A percentile compares a stretch with the other conserved stretches of the same genome.
phyloP scores from a whole-genome alignment of 2,888 invertebrate species.

The Pheosia tremula region DNA sequence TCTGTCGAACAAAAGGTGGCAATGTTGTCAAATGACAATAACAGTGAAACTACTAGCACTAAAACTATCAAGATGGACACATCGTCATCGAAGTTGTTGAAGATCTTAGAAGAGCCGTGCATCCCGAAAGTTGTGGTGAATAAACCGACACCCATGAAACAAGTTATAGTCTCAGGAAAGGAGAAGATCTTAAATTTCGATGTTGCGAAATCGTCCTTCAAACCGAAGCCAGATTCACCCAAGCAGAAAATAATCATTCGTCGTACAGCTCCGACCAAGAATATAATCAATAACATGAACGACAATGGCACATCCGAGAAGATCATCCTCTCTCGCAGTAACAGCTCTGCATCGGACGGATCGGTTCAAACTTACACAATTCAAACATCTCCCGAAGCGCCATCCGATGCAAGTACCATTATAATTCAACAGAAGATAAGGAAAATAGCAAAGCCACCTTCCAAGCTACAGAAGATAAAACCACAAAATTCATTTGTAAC shows the following conservation, averaged over 20 bases:
- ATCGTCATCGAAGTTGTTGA: constrained; percentile 82
- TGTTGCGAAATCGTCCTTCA: constrained; percentile 65
- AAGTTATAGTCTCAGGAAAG: constrained; percentile 61
- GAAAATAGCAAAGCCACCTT: constrained; percentile 63
- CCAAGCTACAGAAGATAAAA: constrained; percentile 70
- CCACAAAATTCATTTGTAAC: constrained; percentile 61
- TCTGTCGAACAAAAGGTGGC: constrained; percentile 58
- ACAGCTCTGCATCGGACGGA: constrained; percentile 60
- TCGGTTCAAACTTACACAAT: constrained; percentile 77
- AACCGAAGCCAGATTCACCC: constrained; percentile 60
- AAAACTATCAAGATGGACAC: constrained; percentile 63
- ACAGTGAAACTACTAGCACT: constrained; percentile 46
- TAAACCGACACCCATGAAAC: constrained; percentile 60
- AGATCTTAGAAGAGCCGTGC: constrained; percentile 82
- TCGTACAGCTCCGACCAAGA: constrained; percentile 64
- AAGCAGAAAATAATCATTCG: constrained; percentile 79
- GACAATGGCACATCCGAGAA: constrained; percentile 71
- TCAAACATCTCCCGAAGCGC: constrained; percentile 63
- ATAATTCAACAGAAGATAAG: constrained; percentile 73
- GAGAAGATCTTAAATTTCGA: constrained; percentile 80
- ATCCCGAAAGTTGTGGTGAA: constrained; percentile 55
- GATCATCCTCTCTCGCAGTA: constrained; percentile 70
- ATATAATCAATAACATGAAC: constrained; percentile 61
- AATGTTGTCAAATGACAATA: constrained; percentile 52
- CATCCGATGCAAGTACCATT: constrained; percentile 65